phyloP scores from a whole-genome alignment of 2,113 vertebrate genomes.

The Machaerirhynchus nigripectus region DNA sequence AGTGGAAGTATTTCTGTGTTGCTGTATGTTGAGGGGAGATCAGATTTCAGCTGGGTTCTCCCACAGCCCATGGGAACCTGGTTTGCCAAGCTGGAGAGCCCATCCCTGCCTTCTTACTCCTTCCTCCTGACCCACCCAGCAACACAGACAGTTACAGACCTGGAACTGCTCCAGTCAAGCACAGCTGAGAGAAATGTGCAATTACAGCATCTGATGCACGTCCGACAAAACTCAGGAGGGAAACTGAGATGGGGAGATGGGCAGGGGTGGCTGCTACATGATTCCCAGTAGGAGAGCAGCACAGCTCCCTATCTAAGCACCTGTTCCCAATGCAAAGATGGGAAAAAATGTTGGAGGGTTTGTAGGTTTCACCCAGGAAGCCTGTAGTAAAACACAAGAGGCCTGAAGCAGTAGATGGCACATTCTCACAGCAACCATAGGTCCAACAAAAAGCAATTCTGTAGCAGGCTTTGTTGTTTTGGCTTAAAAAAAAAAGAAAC shows the following conservation, averaged over 20 bases:
- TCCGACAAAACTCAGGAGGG: not conserved
- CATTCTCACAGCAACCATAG: not conserved
- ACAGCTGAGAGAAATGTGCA: not conserved
- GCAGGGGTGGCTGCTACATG: not conserved
- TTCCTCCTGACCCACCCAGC: not conserved
- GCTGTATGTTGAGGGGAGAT: not conserved
- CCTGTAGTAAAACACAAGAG: not conserved
- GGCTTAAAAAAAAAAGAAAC: not conserved
- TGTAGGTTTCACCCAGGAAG: not conserved
- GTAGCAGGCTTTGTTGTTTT: not conserved
- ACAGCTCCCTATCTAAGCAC: not conserved
- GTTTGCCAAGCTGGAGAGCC: not conserved
- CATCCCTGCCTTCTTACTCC: not conserved
- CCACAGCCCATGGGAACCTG: rapidly evolving
- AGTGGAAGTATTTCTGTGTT: not conserved
- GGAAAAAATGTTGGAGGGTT: not conserved
- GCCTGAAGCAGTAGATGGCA: not conserved
- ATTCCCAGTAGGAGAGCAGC: not conserved
- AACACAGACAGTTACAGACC: not conserved
- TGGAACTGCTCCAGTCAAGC: not conserved
- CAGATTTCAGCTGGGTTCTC: not conserved
- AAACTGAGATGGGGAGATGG: rapidly evolving
- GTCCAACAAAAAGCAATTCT: not conserved
- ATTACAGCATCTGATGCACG: not conserved
- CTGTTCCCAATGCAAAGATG: not conserved